Evolutionary conservation across 2,888 invertebrate genomes (phyloP).

Genomic region (Lymantria monacha): DNA sequence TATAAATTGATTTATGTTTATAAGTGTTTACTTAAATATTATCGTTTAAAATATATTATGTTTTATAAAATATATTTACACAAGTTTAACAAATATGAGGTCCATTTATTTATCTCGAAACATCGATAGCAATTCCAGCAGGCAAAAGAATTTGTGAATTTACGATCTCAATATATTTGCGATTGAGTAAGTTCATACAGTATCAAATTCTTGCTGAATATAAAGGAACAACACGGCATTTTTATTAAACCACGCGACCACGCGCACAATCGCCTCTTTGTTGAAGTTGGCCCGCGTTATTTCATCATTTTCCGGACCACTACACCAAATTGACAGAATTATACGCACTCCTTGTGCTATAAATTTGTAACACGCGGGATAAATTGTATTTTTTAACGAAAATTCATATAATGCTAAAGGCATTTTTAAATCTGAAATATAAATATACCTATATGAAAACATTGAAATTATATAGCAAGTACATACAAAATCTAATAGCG

Average conservation of each 20-base stretch:
- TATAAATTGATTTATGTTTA: too few relatives aligned
- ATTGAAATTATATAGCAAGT: too few relatives aligned
- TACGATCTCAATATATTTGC: conserved; percentile 26
- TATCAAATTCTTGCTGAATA: conserved; percentile 21
- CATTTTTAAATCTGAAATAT: too few relatives aligned
- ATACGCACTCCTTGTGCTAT: conserved; percentile 30
- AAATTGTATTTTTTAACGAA: too few relatives aligned
- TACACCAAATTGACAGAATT: conserved; percentile 57
- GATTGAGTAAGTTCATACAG: conserved; percentile 28
- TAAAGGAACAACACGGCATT: conserved; percentile 20
- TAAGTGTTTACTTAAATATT: too few relatives aligned
- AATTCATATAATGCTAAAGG: too few relatives aligned
- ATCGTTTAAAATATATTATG: too few relatives aligned
- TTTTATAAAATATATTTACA: too few relatives aligned
- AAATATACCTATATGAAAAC: too few relatives aligned
- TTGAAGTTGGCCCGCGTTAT: conserved; percentile 48
- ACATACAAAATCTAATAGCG: too few relatives aligned
- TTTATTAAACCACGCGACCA: conserved; percentile 40
- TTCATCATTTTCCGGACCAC: conserved; percentile 70
- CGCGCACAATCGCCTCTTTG: conserved; percentile 52
- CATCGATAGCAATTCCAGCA: conserved; percentile 4
- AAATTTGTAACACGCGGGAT: neutral
- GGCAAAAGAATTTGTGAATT: conserved; percentile 13
- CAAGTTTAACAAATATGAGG: too few relatives aligned
- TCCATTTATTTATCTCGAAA: neutral